Evolutionary conservation across 2,888 invertebrate genomes (phyloP).

Genomic region (Drosophila stalkeri): DNA sequence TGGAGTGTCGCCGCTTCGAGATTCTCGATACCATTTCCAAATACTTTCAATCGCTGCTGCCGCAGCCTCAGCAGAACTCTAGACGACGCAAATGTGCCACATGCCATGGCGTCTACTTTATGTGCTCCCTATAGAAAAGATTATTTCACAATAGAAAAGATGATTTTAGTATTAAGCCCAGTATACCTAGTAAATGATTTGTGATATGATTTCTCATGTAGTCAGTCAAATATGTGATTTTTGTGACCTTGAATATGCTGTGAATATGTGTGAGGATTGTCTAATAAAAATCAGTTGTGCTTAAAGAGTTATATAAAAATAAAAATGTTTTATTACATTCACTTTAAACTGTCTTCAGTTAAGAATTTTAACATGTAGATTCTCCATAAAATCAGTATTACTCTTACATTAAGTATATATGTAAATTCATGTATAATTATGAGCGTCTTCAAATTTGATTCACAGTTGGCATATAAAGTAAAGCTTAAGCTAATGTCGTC

Average conservation of each 20-base stretch:
- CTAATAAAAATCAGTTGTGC: too few relatives aligned
- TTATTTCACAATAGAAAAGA: constrained; percentile 20
- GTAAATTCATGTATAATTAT: too few relatives aligned
- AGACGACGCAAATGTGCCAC: constrained; percentile 33
- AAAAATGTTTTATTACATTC: too few relatives aligned
- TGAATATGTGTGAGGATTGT: neutral
- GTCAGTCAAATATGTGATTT: neutral
- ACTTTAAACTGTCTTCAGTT: too few relatives aligned
- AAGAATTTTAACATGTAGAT: too few relatives aligned
- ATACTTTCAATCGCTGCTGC: constrained; percentile 54
- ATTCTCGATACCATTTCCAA: constrained; percentile 43
- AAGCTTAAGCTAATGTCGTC: too few relatives aligned
- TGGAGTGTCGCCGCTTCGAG: constrained; percentile 45
- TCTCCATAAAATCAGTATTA: too few relatives aligned
- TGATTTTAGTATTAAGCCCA: too few relatives aligned
- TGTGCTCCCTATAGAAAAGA: constrained; percentile 40
- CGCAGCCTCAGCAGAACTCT: constrained; percentile 22
- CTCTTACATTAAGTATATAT: too few relatives aligned
- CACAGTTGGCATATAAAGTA: too few relatives aligned
- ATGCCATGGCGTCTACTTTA: constrained; percentile 53
- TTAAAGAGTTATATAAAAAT: too few relatives aligned
- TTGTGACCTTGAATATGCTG: neutral
- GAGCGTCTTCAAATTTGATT: too few relatives aligned
- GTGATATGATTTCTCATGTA: constrained; percentile 7
- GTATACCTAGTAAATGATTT: constrained; percentile 2